These are phyloP conservation scores for Gymnocephalus cernua DNA, from an alignment of 2,113 vertebrate species.

Conservation along the genomic window DNA sequence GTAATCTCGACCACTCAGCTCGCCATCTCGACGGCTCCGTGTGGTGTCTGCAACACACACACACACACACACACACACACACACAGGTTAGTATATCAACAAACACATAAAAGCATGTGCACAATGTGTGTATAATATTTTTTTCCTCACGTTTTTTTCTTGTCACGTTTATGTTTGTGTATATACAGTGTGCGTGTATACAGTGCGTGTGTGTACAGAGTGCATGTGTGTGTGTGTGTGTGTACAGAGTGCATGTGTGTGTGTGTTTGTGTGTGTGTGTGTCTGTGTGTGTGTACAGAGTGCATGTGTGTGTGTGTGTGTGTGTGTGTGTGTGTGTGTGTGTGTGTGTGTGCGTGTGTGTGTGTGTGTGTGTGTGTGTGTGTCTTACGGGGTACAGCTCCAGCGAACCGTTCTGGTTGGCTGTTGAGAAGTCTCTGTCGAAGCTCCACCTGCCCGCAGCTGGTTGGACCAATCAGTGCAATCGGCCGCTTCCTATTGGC, in stretches of 20 bases:
- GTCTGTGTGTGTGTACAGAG: conserved; percentile 60
- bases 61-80: conserved; percentile 5
- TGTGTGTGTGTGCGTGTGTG: background rate
- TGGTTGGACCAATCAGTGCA: conserved; percentile 93
- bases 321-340: background rate
- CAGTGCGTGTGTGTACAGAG: no score
- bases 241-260: no score
- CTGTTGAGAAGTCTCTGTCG: conserved; percentile 91
- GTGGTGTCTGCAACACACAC: conserved; percentile 89
- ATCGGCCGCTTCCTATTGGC: conserved; percentile 97
- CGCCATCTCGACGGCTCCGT: conserved; percentile 91
- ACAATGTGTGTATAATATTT: no score
- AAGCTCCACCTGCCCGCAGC: conserved; percentile 94
- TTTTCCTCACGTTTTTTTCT: no score
- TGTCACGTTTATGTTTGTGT: no score
- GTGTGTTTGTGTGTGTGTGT: background rate
- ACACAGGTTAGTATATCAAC: background rate
- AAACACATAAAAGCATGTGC: background rate
- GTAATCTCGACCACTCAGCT: conserved; percentile 93
- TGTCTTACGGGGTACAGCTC: conserved; percentile 92
- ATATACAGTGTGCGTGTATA: no score
- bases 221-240: background rate
- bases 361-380: background rate
- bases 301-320: background rate
- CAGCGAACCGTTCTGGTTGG: conserved; percentile 92